phyloP scores from a whole-genome alignment of 1,140 invertebrate species.

The Eciton burchellii region DNA sequence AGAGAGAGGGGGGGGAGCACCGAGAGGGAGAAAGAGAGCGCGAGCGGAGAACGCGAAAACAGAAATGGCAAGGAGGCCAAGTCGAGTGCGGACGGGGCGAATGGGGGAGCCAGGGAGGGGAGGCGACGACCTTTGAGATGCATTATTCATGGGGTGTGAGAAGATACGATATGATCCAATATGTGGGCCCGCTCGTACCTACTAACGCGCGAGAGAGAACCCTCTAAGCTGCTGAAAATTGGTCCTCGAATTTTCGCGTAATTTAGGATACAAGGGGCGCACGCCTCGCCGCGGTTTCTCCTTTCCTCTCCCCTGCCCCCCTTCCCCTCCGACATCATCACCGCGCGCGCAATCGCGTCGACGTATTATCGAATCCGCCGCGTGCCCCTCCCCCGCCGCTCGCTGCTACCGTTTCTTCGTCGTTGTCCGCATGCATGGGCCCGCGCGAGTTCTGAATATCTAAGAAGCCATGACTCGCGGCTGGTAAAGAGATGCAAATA shows the following conservation, averaged over 20 bases:
- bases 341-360: slow-evolving; percentile 33
- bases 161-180: slow-evolving; percentile 86
- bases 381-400: slow-evolving; percentile 13
- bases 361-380: slow-evolving; percentile 42
- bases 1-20: slow-evolving; percentile 11
- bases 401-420: not conserved
- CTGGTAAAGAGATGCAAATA: slow-evolving; percentile 48
- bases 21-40: slow-evolving; percentile 9
- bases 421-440: slow-evolving; percentile 38
- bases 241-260: slow-evolving; percentile 83
- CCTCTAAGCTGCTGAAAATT: slow-evolving; percentile 85
- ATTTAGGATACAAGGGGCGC: slow-evolving; percentile 75
- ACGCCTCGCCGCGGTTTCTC: not conserved
- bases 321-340: too few relatives aligned
- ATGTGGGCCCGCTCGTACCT: slow-evolving; percentile 80
- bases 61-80: slow-evolving; percentile 30
- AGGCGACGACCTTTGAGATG: slow-evolving; percentile 80
- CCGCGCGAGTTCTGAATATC: slow-evolving; percentile 49
- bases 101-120: slow-evolving; percentile 62
- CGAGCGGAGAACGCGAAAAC: slow-evolving; percentile 21
- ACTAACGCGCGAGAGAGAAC: slow-evolving; percentile 70
- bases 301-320: too few relatives aligned
- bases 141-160: slow-evolving; percentile 85
- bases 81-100: slow-evolving; percentile 50
- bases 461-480: slow-evolving; percentile 31